These are phyloP conservation scores for Cydia splendana DNA, from an alignment of 1,140 invertebrate genomes.

Conservation along the genomic window DNA sequence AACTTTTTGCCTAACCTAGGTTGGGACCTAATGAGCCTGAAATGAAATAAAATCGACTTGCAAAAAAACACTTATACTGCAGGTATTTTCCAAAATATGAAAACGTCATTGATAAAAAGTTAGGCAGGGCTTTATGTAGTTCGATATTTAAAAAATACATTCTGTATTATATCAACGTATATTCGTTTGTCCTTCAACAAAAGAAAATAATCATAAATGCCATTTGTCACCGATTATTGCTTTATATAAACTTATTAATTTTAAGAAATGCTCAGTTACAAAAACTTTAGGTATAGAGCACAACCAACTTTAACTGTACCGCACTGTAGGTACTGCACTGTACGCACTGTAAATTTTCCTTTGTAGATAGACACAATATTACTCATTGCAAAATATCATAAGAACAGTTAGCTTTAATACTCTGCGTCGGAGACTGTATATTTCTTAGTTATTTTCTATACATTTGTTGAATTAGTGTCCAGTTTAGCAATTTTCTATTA, in stretches of 20 bases:
- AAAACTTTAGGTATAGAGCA: neutral
- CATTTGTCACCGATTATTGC: no score
- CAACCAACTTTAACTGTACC: neutral
- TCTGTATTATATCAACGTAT: no score
- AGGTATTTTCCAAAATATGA: no score
- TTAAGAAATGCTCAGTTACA: neutral
- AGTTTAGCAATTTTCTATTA: constrained; percentile 12
- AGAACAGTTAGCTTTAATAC: constrained; percentile 28
- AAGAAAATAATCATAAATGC: no score
- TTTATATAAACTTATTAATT: neutral
- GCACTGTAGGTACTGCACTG: neutral
- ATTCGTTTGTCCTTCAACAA: no score
- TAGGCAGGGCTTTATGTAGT: no score
- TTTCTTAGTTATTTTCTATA: constrained; percentile 26
- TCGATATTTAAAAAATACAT: no score
- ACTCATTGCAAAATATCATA: constrained; percentile 28
- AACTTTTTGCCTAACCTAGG: no score
- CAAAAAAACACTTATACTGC: no score
- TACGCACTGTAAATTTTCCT: neutral
- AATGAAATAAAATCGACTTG: no score
- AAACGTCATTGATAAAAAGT: no score
- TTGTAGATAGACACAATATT: constrained; percentile 27
- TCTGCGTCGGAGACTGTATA: constrained; percentile 28
- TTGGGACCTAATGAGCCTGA: no score
- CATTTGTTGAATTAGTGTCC: constrained; percentile 22